Base-by-base conservation (phyloP, 2,888 invertebrate genomes). In the Lordiphosa fenestrarum region DNA sequence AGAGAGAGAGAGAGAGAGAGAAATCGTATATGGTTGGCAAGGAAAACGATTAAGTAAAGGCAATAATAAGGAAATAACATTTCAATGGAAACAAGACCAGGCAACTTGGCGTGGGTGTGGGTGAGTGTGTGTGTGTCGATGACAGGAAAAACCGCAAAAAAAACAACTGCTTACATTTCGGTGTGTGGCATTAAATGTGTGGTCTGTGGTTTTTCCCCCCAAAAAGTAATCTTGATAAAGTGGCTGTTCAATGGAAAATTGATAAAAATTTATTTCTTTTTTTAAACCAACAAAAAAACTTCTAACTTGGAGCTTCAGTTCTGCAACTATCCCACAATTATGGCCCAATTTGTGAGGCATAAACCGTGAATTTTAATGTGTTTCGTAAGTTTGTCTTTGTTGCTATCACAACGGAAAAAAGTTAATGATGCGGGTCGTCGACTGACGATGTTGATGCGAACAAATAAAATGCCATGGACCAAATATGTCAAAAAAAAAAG, bases 51-150 rank as follows among this genome's bases (percentile, higher is more conserved):
- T 82, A 78, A 71, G 71, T 68, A 68, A 58, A 71, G 84, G 84
- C 81, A 84, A 84, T 80, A 84, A 80, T 80, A 84, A 84, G 83
- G 84, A 80, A 80, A 80, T 84, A 80, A 80, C 84, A 84, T 84
- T 80, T 82, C 84, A 80, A 80, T 80, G 19, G 19, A 19, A 19
- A 19, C 19, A 19, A 19, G 19, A 19, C 19, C 19, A 19, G 19
- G 19, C 3, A 19, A 19, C 35, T 37, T 42, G 51, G 41, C 47
- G 36, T 60, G 39, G 13, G 21, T 37, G 30, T 37, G 4, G 19
- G 39, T 5, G 5, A 19, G 51, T 51, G 60, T 38, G 51, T 39
- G 39, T 60, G 51, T 39, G 38, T 13, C 35, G 61, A 30, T 40
- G 38, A 15, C 12, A 15, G 3, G 15, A 53, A 39, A 21, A 60